A percentile compares a stretch with the other conserved stretches of the same genome.
Conservation (phyloP, 1,140 invertebrate species). For the Meloidogyne chitwoodi region DNA sequence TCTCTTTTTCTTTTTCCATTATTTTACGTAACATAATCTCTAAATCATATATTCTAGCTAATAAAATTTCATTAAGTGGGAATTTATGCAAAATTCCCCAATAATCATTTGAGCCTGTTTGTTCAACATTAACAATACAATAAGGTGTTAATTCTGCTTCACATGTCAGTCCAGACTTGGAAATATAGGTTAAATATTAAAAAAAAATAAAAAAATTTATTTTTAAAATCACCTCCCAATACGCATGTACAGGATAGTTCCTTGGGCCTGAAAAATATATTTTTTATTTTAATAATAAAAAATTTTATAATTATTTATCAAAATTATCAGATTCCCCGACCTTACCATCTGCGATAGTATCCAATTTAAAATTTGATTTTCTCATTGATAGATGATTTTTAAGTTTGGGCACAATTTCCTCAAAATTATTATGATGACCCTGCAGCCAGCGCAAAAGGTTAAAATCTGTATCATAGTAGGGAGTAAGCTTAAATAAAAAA, state of each 20-base stretch:
- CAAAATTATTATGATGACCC: constrained; percentile 55
- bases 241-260: constrained; percentile 53
- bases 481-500: constrained; percentile 37
- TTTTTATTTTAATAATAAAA: no score
- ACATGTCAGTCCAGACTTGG: constrained; percentile 47
- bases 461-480: constrained; percentile 59
- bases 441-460: constrained; percentile 59
- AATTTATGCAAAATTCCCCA: constrained; percentile 53
- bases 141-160: constrained; percentile 46
- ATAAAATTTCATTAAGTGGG: constrained; percentile 53
- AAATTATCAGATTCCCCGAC: constrained; percentile 31
- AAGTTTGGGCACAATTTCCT: constrained; percentile 49
- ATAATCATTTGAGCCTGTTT: constrained; percentile 57
- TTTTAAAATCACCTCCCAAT: constrained; percentile 43
- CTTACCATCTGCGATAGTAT: constrained; percentile 9
- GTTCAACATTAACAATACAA: constrained; percentile 54
- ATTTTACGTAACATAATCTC: constrained; percentile 53
- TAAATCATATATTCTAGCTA: constrained; percentile 56
- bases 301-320: constrained; percentile 32
- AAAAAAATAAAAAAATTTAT: neutral
- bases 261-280: constrained; percentile 49
- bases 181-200: neutral
- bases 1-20: constrained; percentile 53
- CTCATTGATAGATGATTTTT: constrained; percentile 29
- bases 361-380: neutral